phyloP scores from a whole-genome alignment of 1,140 invertebrate genomes.

The Leptonema lineaticorne region DNA sequence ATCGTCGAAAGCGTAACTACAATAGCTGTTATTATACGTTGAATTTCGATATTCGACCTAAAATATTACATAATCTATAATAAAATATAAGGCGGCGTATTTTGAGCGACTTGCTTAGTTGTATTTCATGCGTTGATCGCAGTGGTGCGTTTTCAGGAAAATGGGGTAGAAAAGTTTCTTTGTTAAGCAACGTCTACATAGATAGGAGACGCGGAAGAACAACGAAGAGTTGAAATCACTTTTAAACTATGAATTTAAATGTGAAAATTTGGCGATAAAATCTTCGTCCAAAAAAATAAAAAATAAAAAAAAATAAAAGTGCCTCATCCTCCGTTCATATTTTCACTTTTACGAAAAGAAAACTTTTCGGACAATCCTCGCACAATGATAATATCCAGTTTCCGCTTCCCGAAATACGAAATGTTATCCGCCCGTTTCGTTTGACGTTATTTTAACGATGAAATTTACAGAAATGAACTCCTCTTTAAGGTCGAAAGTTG shows the following conservation, averaged over 20 bases:
- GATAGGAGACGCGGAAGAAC: too few relatives aligned
- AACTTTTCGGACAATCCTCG: slow-evolving; percentile 5
- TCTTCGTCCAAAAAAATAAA: not conserved
- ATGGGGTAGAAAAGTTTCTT: too few relatives aligned
- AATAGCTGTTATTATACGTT: not conserved
- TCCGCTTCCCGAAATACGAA: slow-evolving; percentile 26
- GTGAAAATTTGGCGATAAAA: not conserved
- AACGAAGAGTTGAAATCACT: too few relatives aligned
- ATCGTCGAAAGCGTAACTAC: slow-evolving; percentile 2
- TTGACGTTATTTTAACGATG: too few relatives aligned
- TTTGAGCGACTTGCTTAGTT: too few relatives aligned
- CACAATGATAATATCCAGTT: slow-evolving; percentile 24
- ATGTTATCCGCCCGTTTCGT: slow-evolving; percentile 14
- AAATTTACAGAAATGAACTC: slow-evolving; percentile 30
- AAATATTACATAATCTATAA: not conserved
- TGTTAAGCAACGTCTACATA: too few relatives aligned
- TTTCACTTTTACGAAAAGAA: not conserved
- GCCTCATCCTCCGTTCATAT: not conserved
- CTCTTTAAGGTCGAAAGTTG: slow-evolving; percentile 24
- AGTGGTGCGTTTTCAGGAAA: too few relatives aligned
- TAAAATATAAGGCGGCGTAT: too few relatives aligned
- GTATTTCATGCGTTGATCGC: too few relatives aligned
- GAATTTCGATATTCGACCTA: slow-evolving; percentile 1
- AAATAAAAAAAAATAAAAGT: not conserved
- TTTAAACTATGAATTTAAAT: too few relatives aligned